Evolutionary conservation across 2,888 invertebrate species (phyloP), one percentile per base, ranked within the genome.

Genomic region (Drosophila peninsularis): DNA sequence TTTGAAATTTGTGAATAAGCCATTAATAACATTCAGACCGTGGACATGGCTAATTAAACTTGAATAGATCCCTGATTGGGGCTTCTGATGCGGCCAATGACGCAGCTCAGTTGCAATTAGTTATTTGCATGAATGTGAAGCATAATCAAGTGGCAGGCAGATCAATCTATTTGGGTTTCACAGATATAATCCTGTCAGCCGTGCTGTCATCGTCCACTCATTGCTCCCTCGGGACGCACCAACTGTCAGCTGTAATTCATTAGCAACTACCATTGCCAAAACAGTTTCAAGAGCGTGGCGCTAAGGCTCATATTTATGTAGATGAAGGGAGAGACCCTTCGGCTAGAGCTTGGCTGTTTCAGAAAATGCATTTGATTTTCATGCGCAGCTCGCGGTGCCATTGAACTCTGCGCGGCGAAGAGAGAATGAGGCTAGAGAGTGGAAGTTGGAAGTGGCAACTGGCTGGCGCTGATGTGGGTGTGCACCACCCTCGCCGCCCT

Each of bases 291-390:
- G 30, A 49, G 14, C 50, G 54, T 55, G 53, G 3, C 14, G 41
- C 41, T 19, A 41, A 19, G 5, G 9, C 19, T 63, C 24, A 36
- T 42, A 9, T 61, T 49, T 61, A 27, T 63, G 45, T n/a, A 37
- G 13, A 64, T 55, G 41, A 56, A 34, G 56, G 44, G 44, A 30
- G n/a, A 63, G 39, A 52, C 32, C 55, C 55, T 32, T 19, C 53
- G 30, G 11, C 11, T 32, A 24, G 30, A 14, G 21, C 4, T 32
- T n/a, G 30, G 19, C 21, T 66, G 30, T 52, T 45, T 72, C 55
- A 14, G 69, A 76, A 63, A 76, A 56, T 79, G 75, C 61, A 75
- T 70, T 77, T 67, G 77, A 84, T 84, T 82, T 87, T 69, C 52
- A 64, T 61, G 57, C 52, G 41, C 57, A 54, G 50, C 66, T 78